Conservation (phyloP, 2,113 vertebrate species). For the Hirundichthys speculiger region DNA sequence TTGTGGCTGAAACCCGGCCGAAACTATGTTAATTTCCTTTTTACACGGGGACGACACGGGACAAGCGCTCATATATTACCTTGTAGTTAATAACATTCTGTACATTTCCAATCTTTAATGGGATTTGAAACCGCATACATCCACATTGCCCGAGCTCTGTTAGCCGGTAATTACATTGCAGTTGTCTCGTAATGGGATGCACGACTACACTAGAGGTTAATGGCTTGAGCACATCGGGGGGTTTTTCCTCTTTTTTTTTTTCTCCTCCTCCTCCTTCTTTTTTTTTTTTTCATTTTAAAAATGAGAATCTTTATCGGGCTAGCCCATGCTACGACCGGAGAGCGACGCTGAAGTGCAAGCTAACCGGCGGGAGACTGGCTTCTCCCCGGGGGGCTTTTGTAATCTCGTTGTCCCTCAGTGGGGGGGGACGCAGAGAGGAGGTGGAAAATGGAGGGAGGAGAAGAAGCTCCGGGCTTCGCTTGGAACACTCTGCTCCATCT, state of each 20-base stretch:
- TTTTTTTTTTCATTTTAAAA: constrained; percentile 46
- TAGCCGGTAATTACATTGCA: constrained; percentile 55
- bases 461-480: constrained; percentile 49
- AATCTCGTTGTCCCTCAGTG: constrained; percentile 68
- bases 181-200: constrained; percentile 46
- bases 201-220: constrained; percentile 53
- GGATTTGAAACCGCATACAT: constrained; percentile 32
- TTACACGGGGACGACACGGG: constrained; percentile 55
- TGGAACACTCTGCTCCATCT: constrained; percentile 56
- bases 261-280: constrained; percentile 1
- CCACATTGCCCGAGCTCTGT: constrained; percentile 12
- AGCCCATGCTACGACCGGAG: constrained; percentile 31
- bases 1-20: constrained; percentile 65
- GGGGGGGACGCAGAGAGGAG: constrained; percentile 48
- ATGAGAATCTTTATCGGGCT: constrained; percentile 36
- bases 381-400: constrained; percentile 62
- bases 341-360: constrained; percentile 28
- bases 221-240: constrained; percentile 39
- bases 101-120: constrained; percentile 41
- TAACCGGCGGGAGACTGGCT: constrained; percentile 44
- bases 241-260: background rate
- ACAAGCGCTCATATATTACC: constrained; percentile 44
- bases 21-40: constrained; percentile 70
- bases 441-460: constrained; percentile 50
- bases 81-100: constrained; percentile 42